A percentile compares a stretch with the other conserved stretches of the same genome.
These are phyloP conservation scores for Syrrhaptes paradoxus DNA, from an alignment of 2,113 vertebrate genomes.

Conservation along the genomic window DNA sequence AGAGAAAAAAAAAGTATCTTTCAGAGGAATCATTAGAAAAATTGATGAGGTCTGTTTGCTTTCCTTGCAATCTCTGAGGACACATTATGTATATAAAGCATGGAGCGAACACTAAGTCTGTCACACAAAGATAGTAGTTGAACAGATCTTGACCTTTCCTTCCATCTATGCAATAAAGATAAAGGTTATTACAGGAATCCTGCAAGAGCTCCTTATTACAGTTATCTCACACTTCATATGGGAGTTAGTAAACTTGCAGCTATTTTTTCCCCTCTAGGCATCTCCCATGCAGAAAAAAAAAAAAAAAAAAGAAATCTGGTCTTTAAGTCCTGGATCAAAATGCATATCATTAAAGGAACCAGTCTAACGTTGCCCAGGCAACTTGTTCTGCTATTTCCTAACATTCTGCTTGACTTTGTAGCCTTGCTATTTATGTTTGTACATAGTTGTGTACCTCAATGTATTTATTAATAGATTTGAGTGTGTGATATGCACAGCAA, in stretches of 20 bases:
- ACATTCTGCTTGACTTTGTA: neutral
- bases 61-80: constrained; percentile 58
- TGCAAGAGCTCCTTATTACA: neutral
- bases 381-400: neutral
- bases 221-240: neutral
- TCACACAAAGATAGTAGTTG: constrained; percentile 35
- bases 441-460: neutral
- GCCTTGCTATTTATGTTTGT: neutral
- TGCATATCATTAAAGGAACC: neutral
- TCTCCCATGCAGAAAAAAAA: rapidly evolving
- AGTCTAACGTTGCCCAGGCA: neutral
- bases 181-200: constrained; percentile 35
- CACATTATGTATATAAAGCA: constrained; percentile 51
- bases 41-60: constrained; percentile 77
- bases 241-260: neutral
- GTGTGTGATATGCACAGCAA: neutral
- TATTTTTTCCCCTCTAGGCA: neutral
- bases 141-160: constrained; percentile 61
- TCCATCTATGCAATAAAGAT: constrained; percentile 17
- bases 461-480: neutral
- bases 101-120: neutral
- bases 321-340: neutral
- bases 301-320: neutral
- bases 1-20: constrained; percentile 35
- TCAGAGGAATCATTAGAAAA: constrained; percentile 74